Evolutionary conservation across 2,797 vertebrate genomes (phyloP).

Genomic region (Okamejei kenojei): DNA sequence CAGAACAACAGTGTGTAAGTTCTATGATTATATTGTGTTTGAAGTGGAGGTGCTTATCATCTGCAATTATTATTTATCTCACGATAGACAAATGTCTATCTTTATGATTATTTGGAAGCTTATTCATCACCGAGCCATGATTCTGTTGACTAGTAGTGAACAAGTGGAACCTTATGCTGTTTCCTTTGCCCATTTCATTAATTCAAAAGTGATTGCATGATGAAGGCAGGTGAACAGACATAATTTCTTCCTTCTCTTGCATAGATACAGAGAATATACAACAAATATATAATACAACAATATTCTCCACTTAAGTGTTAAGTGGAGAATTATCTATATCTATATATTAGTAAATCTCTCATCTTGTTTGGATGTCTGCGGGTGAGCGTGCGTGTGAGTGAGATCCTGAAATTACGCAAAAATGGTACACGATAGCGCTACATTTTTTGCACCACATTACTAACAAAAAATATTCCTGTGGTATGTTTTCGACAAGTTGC

Average conservation of each 20-base stretch:
- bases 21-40: background rate
- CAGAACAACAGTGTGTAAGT: background rate
- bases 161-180: background rate
- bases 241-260: background rate
- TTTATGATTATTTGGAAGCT: background rate
- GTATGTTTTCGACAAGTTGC: too few relatives aligned
- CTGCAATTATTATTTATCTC: background rate
- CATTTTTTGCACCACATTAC: too few relatives aligned
- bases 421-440: too few relatives aligned
- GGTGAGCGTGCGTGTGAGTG: too few relatives aligned
- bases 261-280: background rate
- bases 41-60: background rate
- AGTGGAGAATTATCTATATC: background rate
- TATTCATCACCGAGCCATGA: background rate
- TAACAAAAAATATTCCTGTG: too few relatives aligned
- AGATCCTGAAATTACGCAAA: too few relatives aligned
- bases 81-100: background rate
- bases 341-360: too few relatives aligned
- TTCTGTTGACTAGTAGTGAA: background rate
- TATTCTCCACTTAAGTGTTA: background rate
- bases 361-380: too few relatives aligned
- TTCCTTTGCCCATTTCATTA: background rate
- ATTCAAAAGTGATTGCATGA: background rate
- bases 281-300: background rate
- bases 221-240: background rate